Conservation (phyloP, 1,140 invertebrate species). For the Cephus cinctus region DNA sequence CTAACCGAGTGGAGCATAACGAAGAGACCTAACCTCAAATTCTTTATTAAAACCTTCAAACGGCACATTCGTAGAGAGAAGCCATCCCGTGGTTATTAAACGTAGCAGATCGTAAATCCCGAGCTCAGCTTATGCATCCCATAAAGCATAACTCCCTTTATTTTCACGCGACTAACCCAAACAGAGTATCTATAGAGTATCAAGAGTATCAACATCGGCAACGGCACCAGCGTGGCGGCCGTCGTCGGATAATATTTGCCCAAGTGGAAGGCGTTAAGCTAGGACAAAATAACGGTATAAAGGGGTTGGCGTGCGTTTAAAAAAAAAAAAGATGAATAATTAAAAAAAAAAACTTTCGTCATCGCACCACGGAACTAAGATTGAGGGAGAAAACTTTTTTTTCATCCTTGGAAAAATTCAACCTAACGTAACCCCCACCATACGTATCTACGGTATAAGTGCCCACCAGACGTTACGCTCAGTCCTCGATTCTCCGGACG, state of each 20-base stretch:
- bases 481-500: too few relatives aligned
- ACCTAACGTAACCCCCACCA: neutral
- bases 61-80: neutral
- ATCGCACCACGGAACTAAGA: neutral
- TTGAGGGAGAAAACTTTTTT: neutral
- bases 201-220: too few relatives aligned
- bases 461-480: too few relatives aligned
- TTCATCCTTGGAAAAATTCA: neutral
- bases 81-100: too few relatives aligned
- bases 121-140: neutral
- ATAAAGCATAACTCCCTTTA: constrained; percentile 4
- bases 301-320: too few relatives aligned
- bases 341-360: neutral
- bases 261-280: constrained; percentile 1
- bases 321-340: neutral
- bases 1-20: neutral
- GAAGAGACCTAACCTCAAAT: neutral
- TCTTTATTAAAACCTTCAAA: neutral
- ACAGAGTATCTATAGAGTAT: neutral
- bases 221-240: too few relatives aligned
- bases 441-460: too few relatives aligned
- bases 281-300: neutral
- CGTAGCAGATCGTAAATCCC: too few relatives aligned
- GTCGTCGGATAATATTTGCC: constrained; percentile 2
- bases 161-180: constrained; percentile 1